Conservation (phyloP, 1,140 invertebrate species). For the Euwallacea similis region DNA sequence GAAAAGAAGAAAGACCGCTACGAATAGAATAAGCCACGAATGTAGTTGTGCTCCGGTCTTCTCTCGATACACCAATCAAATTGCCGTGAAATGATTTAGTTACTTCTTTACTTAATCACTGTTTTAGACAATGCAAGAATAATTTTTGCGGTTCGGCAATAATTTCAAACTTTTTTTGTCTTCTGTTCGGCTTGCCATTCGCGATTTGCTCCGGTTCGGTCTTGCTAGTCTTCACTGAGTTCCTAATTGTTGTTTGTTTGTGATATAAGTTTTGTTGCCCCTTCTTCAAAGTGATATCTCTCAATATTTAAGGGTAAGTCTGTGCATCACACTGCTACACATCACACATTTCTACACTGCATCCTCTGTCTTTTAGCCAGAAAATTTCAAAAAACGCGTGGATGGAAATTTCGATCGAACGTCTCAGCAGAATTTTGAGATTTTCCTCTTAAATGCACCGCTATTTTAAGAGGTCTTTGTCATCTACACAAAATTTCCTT, state of each 20-base stretch:
- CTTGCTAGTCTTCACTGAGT: constrained; percentile 28
- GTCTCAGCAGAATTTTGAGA: no score
- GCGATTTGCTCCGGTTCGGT: constrained; percentile 23
- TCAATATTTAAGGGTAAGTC: constrained; percentile 29
- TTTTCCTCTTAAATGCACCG: no score
- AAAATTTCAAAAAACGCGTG: no score
- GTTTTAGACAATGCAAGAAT: constrained; percentile 21
- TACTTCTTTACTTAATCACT: constrained; percentile 20
- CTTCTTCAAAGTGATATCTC: constrained; percentile 23
- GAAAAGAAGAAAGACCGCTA: constrained; percentile 29
- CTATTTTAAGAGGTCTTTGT: no score
- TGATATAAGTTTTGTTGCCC: constrained; percentile 22
- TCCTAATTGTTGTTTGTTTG: constrained; percentile 29
- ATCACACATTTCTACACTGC: background rate
- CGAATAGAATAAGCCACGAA: constrained; percentile 29
- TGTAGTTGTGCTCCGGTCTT: constrained; percentile 25
- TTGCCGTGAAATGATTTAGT: constrained; percentile 29
- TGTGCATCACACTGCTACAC: background rate
- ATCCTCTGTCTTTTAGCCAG: background rate
- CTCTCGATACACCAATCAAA: constrained; percentile 11
- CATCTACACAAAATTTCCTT: no score
- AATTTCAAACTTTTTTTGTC: constrained; percentile 10
- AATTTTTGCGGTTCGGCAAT: constrained; percentile 18
- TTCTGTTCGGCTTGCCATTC: constrained; percentile 19
- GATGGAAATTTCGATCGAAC: no score